Conservation (phyloP, 2,113 vertebrate genomes). For the Cnemophilus loriae region DNA sequence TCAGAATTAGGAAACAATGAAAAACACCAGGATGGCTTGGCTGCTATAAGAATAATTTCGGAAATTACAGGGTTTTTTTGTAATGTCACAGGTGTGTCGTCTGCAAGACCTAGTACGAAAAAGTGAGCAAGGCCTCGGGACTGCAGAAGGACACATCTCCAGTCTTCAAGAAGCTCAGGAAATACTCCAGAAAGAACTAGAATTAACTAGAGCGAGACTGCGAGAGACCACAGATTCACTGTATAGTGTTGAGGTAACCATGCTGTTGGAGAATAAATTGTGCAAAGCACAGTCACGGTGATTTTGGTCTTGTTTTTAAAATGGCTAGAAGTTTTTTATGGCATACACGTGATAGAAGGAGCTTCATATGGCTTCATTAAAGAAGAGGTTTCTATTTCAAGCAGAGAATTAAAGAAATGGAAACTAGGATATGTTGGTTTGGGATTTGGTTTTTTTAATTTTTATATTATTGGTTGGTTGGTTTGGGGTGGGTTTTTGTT, state of each 20-base stretch:
- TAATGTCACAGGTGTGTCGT: slow-evolving; percentile 74
- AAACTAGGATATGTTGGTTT: neutral
- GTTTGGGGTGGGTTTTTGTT: neutral
- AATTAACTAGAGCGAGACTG: slow-evolving; percentile 85
- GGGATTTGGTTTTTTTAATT: neutral
- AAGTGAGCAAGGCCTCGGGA: slow-evolving; percentile 85
- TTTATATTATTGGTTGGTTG: neutral
- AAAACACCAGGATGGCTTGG: neutral
- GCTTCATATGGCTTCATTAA: neutral
- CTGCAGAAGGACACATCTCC: slow-evolving; percentile 88
- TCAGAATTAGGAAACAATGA: neutral
- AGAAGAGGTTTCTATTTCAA: neutral
- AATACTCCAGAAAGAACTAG: slow-evolving; percentile 90
- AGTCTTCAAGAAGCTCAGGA: slow-evolving; percentile 90
- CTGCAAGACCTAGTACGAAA: slow-evolving; percentile 86
- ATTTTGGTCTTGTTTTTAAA: neutral
- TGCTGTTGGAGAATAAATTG: neutral
- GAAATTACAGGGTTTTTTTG: neutral
- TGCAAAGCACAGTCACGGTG: neutral
- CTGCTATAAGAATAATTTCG: neutral
- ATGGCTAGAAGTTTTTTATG: neutral
- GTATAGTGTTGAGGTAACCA: slow-evolving; percentile 85
- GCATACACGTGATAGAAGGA: neutral
- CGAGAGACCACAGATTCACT: slow-evolving; percentile 92
- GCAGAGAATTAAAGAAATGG: neutral